Base-by-base conservation (phyloP, 2,113 vertebrate species). In the Dromas ardeola region DNA sequence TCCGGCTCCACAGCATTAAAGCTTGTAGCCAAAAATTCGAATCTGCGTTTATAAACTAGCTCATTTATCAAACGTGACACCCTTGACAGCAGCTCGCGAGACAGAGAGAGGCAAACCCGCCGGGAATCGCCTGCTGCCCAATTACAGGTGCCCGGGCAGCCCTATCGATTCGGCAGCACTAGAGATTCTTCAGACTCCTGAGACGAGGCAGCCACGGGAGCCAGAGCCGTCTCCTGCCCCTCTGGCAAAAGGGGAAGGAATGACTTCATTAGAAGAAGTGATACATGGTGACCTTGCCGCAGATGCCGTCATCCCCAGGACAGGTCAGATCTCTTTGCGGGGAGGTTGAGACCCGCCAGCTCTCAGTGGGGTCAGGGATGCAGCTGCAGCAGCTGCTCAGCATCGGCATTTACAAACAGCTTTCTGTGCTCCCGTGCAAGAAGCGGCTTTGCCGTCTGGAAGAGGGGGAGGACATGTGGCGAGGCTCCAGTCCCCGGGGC, bases 281-380 rank as follows among this genome's bases (percentile, higher is more conserved):
- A 11, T 5, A 38, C 3, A 2, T 6, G 1, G 83, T 0, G 19
- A 66, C 78, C 85, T 71, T 1, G 2, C 29, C 0, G 0, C 2
- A 16, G 52, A 19, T 20, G n/a, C 49, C 9, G 15, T 6, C 58
- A 11, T 1, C 5, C 43, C 25, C 8, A 11, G 40, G n/a, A 42
- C 26, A 11, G 47, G 36, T 15, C 3, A 3, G 18, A 4, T 22
- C 69, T 59, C 50, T 43, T 19, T 7, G 38, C 32, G 5, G 27
- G n/a, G 27, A 78, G 58, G 17, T 4, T 18, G 72, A 52, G 25
- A 25, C 11, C 34, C 1, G 1, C 29, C 29, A 13, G 45, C 1
- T 2, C 25, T n/a, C 6, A 1, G 23, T 5, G 15, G 15, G 66
- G 36, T 53, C 16, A 3, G 40, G 21, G 73, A 19, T 26, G 71